Base-by-base conservation (phyloP, 2,888 invertebrate species). In the Eumerus sabulonum region DNA sequence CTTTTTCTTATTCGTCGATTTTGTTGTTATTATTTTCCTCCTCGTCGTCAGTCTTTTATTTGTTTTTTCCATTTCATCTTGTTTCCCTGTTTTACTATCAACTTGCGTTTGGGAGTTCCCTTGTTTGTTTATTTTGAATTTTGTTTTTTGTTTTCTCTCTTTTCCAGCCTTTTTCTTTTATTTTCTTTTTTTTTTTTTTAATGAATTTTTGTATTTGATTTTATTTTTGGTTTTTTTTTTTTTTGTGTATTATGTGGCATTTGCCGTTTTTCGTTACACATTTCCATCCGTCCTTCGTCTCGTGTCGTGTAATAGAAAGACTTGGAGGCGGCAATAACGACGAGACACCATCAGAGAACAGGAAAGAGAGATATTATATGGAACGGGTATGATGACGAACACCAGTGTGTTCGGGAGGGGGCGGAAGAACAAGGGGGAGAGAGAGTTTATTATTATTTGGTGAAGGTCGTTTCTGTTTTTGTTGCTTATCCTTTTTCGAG, bases 401-500 rank as follows among this genome's bases (percentile, higher is more conserved):
- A n/a, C n/a, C n/a, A n/a, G n/a, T n/a, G n/a, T n/a, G n/a, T n/a
- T n/a, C n/a, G n/a, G n/a, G n/a, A n/a, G n/a, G n/a, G n/a, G n/a
- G n/a, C n/a, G n/a, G n/a, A n/a, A n/a, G n/a, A n/a, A n/a, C n/a
- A n/a, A 18, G 35, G 19, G 50, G 62, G 51, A 14, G 62, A 67
- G 54, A 68, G 68, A 59, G 64, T 79, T 60, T 74, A 62, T 56
- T 71, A 64, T 74, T 70, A 63, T 71, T 77, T 79, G 79, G 79
- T 79, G 79, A 79, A 79, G 79, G 79, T 79, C 79, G 79, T 79
- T 64, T 74, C 57, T 79, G 79, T 79, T 79, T 79, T 79, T 73
- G 79, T 79, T 74, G 63, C 59, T 74, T 70, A 68, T 79, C 79
- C 79, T 79, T 79, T 79, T 73, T 51, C 53, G 50, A 68, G 68